Percentiles rank a stretch among this genome's conserved stretches.
These are phyloP conservation scores for Mylabris sibirica DNA, from an alignment of 2,888 invertebrate genomes.

Conservation along the genomic window DNA sequence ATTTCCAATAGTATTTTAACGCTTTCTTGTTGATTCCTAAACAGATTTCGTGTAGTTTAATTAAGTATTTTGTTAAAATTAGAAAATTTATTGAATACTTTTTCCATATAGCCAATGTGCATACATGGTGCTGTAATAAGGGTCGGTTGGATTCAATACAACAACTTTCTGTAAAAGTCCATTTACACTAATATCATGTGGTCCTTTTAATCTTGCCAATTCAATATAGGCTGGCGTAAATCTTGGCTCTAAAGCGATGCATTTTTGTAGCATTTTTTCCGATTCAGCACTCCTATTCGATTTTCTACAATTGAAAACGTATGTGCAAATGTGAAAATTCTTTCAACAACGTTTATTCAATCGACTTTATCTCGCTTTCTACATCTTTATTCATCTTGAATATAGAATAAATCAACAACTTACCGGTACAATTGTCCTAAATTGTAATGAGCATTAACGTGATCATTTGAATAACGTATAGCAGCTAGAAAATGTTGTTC, in stretches of 20 bases:
- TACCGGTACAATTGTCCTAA: constrained; percentile 84
- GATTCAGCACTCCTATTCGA: constrained; percentile 72
- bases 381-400: background rate
- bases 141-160: constrained; percentile 72
- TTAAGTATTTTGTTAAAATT: constrained; percentile 12
- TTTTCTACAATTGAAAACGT: constrained; percentile 64
- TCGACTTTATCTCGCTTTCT: background rate
- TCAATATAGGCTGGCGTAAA: constrained; percentile 76
- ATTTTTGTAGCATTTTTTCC: constrained; percentile 72
- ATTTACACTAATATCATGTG: constrained; percentile 66
- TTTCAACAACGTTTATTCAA: background rate
- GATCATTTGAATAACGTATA: constrained; percentile 75
- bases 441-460: constrained; percentile 86
- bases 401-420: constrained; percentile 48
- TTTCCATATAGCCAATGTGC: constrained; percentile 75
- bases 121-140: constrained; percentile 75
- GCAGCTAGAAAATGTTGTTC: constrained; percentile 80
- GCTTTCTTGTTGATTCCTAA: constrained; percentile 65
- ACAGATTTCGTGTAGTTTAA: constrained; percentile 8
- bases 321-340: background rate
- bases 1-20: constrained; percentile 66
- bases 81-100: constrained; percentile 59
- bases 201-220: constrained; percentile 67
- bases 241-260: constrained; percentile 71
- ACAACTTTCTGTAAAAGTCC: constrained; percentile 69